These are phyloP conservation scores for Xyliphius kryptos DNA, from an alignment of 2,113 vertebrate species.

Conservation along the genomic window DNA sequence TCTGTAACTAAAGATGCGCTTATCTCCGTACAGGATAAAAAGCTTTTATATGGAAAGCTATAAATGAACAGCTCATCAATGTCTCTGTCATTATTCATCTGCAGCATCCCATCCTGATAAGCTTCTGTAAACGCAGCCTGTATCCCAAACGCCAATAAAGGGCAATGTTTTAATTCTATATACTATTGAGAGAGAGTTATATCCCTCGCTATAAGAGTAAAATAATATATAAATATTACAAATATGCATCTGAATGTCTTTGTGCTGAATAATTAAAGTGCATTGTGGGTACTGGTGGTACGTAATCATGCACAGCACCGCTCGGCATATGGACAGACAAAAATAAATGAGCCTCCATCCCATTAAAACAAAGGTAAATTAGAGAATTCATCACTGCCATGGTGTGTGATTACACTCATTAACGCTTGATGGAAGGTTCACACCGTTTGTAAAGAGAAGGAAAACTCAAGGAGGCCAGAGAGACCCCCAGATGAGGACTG, in stretches of 20 bases:
- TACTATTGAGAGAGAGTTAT: too few species aligned
- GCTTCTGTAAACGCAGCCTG: too few species aligned
- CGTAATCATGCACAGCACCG: slow-evolving; percentile 9
- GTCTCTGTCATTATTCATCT: too few species aligned
- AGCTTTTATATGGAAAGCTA: too few species aligned
- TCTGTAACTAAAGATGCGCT: too few species aligned
- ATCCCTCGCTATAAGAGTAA: too few species aligned
- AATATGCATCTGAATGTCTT: background rate
- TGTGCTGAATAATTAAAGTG: background rate
- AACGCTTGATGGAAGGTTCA: slow-evolving; percentile 32
- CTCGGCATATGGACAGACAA: slow-evolving; percentile 30
- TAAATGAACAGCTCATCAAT: too few species aligned
- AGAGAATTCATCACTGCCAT: slow-evolving; percentile 75
- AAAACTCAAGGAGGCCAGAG: background rate
- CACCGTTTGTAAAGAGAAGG: background rate
- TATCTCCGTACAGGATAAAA: too few species aligned
- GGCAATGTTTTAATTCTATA: too few species aligned
- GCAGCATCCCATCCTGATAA: too few species aligned
- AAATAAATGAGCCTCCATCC: slow-evolving; percentile 64
- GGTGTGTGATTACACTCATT: slow-evolving; percentile 66
- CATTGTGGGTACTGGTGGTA: slow-evolving; percentile 12
- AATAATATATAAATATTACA: background rate
- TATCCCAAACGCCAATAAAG: too few species aligned
- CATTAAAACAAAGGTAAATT: slow-evolving; percentile 74
- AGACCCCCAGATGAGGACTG: background rate